A percentile compares a stretch with the other conserved stretches of the same genome.
phyloP scores from a whole-genome alignment of 1,140 invertebrate species.

The Leptestheria dahalacensis region DNA sequence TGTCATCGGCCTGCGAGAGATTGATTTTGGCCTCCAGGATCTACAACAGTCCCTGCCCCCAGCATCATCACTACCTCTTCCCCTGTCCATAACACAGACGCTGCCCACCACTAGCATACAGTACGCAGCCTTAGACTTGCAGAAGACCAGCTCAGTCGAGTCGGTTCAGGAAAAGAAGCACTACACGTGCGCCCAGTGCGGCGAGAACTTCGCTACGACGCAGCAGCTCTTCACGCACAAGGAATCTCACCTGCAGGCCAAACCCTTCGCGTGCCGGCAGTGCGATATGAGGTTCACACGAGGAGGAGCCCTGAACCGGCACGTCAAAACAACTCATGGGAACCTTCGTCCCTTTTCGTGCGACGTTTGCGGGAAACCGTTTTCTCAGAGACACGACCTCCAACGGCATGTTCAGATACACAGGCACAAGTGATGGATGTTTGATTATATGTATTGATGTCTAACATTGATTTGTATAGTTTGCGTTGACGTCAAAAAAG shows the following conservation, averaged over 20 bases:
- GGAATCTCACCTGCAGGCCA: not conserved
- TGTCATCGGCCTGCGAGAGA: not conserved
- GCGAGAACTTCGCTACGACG: conserved; percentile 1
- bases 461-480: not conserved
- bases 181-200: conserved; percentile 11
- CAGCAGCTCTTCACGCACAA: conserved; percentile 3
- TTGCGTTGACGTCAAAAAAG: too few species aligned
- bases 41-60: conserved; percentile 7
- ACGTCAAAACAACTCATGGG: conserved; percentile 8
- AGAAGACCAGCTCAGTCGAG: conserved; percentile 4
- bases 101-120: conserved; percentile 7
- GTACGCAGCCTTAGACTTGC: not conserved
- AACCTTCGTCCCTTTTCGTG: conserved; percentile 29
- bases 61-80: conserved; percentile 12
- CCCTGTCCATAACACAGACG: conserved; percentile 13
- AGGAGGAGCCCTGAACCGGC: conserved; percentile 1
- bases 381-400: conserved; percentile 34
- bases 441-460: not conserved
- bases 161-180: not conserved
- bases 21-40: not conserved
- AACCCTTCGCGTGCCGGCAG: conserved; percentile 11
- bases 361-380: conserved; percentile 45
- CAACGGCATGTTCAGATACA: conserved; percentile 31
- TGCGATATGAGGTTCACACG: conserved; percentile 6
- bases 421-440: conserved; percentile 19